Evolutionary conservation across 2,888 invertebrate species (phyloP), one percentile per base, ranked within the genome.

Genomic region (Mellilla xanthometata): DNA sequence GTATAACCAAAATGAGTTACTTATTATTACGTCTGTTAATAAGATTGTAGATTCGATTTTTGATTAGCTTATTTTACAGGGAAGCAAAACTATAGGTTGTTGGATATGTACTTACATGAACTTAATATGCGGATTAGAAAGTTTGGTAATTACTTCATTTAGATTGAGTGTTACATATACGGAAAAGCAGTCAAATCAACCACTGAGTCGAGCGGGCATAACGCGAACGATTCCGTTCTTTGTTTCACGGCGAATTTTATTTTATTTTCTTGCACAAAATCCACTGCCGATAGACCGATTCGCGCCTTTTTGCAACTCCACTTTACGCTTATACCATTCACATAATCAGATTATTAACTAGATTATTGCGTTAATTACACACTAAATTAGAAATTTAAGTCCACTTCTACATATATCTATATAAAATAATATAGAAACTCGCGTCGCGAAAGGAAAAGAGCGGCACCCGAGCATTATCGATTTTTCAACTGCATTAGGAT

Each of bases 381-480:
- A 49, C 52, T 45, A 45, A 39, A 29, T 13, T 28, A 22, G 15
- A 9, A 28, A 22, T n/a, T 38, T 29, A 8, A 29, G 15, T 8
- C 2, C 8, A 38, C 3, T 15, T 8, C 7, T 26, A 30, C 9
- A 38, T 12, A 29, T 38, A 10, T 9, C 5, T n/a, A 41, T 36
- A 41, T 38, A 54, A 51, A 58, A 41, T 30, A 59, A 39, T 54
- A 38, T 26, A 33, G 60, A 74, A 72, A 70, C 65, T 66, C 61
- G 53, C 57, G 61, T 65, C 56, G 66, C 65, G 68, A 81, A 86
- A 80, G 72, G 76, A 81, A 84, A 87, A 84, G 71, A 84, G 88
- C 88, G 88, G 88, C 83, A 78, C 76, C 62, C 63, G 53, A 52
- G 65, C 72, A 77, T 76, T 85, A 89, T 88, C 62, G 88, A 88